These are phyloP conservation scores for Oncorhynchus clarkii DNA, from an alignment of 2,113 vertebrate genomes.

Conservation along the genomic window DNA sequence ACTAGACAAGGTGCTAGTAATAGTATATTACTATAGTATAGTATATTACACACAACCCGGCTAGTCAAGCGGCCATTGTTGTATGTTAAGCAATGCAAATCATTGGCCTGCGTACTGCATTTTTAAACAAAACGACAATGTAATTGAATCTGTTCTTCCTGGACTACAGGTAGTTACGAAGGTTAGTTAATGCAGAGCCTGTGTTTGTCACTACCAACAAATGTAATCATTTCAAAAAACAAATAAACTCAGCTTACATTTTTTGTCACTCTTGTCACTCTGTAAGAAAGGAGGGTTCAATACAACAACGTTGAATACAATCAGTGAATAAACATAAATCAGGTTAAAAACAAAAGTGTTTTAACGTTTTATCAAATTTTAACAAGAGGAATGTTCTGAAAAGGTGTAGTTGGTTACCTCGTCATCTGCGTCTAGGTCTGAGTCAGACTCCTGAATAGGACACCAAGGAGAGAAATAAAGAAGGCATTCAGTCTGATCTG, in stretches of 20 bases:
- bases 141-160: background rate
- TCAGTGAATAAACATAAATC: no score
- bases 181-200: background rate
- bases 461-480: constrained; percentile 50
- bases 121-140: background rate
- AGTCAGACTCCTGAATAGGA: constrained; percentile 89
- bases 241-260: constrained; percentile 84
- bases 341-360: no score
- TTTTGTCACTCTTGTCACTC: constrained; percentile 91
- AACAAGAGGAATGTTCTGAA: no score
- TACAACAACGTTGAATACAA: background rate
- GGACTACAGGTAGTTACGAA: background rate
- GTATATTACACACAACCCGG: constrained; percentile 36
- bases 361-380: no score
- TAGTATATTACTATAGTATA: no score
- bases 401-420: constrained; percentile 78
- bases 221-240: background rate
- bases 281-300: constrained; percentile 72
- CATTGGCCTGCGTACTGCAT: constrained; percentile 2
- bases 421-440: constrained; percentile 93
- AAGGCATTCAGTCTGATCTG: background rate
- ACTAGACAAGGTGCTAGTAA: no score
- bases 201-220: background rate
- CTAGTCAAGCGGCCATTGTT: constrained; percentile 14
- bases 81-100: constrained; percentile 14